A percentile compares a stretch with the other conserved stretches of the same genome.
Conservation (phyloP, 1,140 invertebrate genomes). For the Procambarus virginalis region DNA sequence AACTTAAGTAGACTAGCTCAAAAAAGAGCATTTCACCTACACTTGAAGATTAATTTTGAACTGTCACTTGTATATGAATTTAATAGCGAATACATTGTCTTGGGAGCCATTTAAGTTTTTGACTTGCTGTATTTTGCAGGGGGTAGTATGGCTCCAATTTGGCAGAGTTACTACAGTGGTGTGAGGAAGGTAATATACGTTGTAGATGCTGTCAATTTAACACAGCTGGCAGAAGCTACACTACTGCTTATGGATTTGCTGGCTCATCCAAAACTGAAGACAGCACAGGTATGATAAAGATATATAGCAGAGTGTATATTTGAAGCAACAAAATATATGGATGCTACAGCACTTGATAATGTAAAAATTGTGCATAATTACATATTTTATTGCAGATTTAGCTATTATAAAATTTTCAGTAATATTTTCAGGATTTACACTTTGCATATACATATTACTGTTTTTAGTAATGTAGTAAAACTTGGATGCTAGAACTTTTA, state of each 20-base stretch:
- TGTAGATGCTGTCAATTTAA: conserved; percentile 60
- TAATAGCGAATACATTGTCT: too few species aligned
- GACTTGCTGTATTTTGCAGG: conserved; percentile 25
- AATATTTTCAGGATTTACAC: not conserved
- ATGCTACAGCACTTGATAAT: too few species aligned
- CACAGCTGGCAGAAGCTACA: conserved; percentile 62
- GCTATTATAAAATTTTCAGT: not conserved
- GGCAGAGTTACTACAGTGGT: conserved; percentile 63
- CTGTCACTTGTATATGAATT: too few species aligned
- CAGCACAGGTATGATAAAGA: conserved; percentile 31
- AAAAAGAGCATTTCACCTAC: too few species aligned
- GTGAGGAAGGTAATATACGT: conserved; percentile 61
- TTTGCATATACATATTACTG: too few species aligned
- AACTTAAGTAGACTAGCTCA: too few species aligned
- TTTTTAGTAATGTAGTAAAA: too few species aligned
- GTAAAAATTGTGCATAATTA: too few species aligned
- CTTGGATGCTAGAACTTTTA: too few species aligned
- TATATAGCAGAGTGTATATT: not conserved
- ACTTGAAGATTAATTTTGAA: too few species aligned
- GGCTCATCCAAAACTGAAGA: conserved; percentile 30
- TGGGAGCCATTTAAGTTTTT: not conserved
- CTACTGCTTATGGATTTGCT: conserved; percentile 53
- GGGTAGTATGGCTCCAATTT: conserved; percentile 67
- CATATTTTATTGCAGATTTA: too few species aligned
- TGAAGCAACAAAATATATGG: not conserved